Evolutionary conservation across 1,140 invertebrate species (phyloP).

Genomic region (Prorops nasuta): DNA sequence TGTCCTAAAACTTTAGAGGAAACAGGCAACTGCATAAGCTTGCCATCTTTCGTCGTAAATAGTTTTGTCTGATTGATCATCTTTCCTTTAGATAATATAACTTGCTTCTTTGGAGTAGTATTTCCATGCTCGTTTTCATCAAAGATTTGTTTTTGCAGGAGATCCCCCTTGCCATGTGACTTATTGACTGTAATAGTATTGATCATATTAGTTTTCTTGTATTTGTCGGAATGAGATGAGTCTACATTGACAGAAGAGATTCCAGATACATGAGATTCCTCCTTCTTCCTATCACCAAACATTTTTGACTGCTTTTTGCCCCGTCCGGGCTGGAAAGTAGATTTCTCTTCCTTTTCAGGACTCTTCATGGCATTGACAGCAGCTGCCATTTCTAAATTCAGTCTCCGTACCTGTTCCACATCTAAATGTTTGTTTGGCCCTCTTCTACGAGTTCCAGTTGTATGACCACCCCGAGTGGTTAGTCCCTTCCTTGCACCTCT

Average conservation of each 20-base stretch:
- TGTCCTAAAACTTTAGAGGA: constrained; percentile 20
- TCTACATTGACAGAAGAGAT: constrained; percentile 13
- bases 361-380: constrained; percentile 53
- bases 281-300: constrained; percentile 37
- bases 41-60: constrained; percentile 35
- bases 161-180: no score
- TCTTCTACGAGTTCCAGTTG: constrained; percentile 37
- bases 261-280: constrained; percentile 28
- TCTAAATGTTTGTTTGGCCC: constrained; percentile 47
- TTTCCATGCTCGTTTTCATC: constrained; percentile 42
- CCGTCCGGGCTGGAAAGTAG: constrained; percentile 18
- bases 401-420: constrained; percentile 47
- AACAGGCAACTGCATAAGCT: constrained; percentile 25
- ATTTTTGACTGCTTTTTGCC: constrained; percentile 39
- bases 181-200: constrained; percentile 45
- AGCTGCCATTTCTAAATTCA: constrained; percentile 54
- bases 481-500: constrained; percentile 51
- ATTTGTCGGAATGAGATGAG: constrained; percentile 30
- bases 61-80: constrained; percentile 34
- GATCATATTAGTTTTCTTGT: constrained; percentile 49
- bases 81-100: constrained; percentile 41
- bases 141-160: constrained; percentile 48
- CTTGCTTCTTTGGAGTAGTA: constrained; percentile 34
- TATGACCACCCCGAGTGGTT: constrained; percentile 48
- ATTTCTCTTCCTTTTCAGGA: constrained; percentile 44